Percentiles rank a stretch among this genome's conserved stretches.
These are phyloP conservation scores for Oscheius sp. DNA, from an alignment of 2,888 invertebrate genomes.

Conservation along the genomic window DNA sequence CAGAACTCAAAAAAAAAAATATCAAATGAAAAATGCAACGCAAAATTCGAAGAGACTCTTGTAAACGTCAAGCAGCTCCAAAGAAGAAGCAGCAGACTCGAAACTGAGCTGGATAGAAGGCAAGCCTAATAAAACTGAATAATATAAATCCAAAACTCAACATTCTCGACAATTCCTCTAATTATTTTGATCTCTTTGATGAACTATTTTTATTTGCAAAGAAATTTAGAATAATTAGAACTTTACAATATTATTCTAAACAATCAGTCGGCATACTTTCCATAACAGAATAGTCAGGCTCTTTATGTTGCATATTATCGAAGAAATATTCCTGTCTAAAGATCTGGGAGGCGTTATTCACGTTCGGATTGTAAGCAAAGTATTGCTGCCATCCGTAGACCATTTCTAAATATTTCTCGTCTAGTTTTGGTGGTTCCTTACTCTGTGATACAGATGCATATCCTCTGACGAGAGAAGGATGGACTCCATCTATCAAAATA, in stretches of 20 bases:
- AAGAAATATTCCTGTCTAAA: slow-evolving; percentile 30
- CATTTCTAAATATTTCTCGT: slow-evolving; percentile 1
- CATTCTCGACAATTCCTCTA: too few species aligned
- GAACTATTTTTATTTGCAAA: too few species aligned
- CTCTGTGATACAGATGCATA: slow-evolving; percentile 2
- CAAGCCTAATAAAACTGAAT: too few species aligned
- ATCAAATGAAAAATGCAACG: neutral
- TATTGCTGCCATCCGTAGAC: slow-evolving; percentile 28
- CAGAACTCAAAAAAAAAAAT: neutral
- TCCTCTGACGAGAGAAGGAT: slow-evolving; percentile 34
- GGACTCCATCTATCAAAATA: slow-evolving; percentile 26
- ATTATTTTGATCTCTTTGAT: too few species aligned
- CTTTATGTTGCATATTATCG: slow-evolving; percentile 10
- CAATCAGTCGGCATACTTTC: slow-evolving; percentile 25
- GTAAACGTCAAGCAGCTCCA: too few species aligned
- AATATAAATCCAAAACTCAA: too few species aligned
- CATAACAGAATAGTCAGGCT: slow-evolving; percentile 19
- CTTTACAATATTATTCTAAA: neutral
- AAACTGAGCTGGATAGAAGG: too few species aligned
- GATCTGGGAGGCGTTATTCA: slow-evolving; percentile 8
- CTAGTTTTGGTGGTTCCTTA: neutral
- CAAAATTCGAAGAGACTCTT: neutral
- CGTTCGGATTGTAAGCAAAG: slow-evolving; percentile 5
- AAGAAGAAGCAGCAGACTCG: too few species aligned
- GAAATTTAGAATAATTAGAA: too few species aligned